Evolutionary conservation across 2,888 invertebrate genomes (phyloP).

Genomic region (Synergus laeviventris): DNA sequence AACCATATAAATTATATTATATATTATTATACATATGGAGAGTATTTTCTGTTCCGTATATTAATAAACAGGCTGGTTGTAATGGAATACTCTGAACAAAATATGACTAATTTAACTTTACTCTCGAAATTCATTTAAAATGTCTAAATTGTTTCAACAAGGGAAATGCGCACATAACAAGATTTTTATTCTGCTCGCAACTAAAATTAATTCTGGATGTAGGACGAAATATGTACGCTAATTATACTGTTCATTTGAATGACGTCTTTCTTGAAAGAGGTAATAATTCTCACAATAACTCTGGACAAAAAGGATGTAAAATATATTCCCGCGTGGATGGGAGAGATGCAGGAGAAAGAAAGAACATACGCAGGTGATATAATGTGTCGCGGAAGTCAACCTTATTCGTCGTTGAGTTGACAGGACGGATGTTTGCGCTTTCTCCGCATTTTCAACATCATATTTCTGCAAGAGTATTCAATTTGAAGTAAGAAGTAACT

Average conservation of each 20-base stretch:
- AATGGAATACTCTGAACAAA: not conserved
- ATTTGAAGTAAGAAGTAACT: not conserved
- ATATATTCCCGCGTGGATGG: not conserved
- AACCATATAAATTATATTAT: no score
- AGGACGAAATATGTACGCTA: not conserved
- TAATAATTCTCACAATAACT: not conserved
- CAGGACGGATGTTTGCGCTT: not conserved
- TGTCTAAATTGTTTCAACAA: not conserved
- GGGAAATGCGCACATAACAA: not conserved
- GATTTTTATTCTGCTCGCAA: constrained; percentile 7
- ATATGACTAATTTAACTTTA: not conserved
- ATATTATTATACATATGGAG: not conserved
- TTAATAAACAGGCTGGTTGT: not conserved
- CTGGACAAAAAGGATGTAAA: not conserved
- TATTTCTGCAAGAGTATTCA: not conserved
- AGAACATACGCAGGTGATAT: constrained; percentile 1
- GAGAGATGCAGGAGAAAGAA: not conserved
- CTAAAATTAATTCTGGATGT: not conserved
- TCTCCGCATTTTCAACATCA: not conserved
- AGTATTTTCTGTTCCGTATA: not conserved
- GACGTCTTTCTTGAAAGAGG: not conserved
- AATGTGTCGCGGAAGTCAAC: not conserved
- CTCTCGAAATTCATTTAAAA: not conserved
- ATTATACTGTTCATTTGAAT: constrained; percentile 7
- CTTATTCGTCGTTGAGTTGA: constrained; percentile 1